Percentiles rank a stretch among this genome's conserved stretches.
phyloP scores from a whole-genome alignment of 2,797 vertebrate species.

The Myotis myotis region DNA sequence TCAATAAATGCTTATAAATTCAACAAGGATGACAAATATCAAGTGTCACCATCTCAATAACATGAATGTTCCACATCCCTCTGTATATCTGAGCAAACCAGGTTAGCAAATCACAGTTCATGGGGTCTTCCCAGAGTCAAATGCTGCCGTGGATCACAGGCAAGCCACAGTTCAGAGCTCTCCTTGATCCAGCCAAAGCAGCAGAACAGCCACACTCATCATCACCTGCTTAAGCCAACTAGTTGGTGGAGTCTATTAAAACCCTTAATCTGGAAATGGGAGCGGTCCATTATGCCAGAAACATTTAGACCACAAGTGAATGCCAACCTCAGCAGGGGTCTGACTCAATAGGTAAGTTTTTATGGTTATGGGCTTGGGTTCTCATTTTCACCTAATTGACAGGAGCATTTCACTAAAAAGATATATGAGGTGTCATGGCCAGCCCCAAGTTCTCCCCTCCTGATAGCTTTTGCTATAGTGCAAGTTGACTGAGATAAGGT shows the following conservation, averaged over 20 bases:
- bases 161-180: constrained; percentile 61
- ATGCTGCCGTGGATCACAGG: constrained; percentile 71
- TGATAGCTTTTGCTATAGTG: neutral
- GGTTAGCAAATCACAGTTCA: neutral
- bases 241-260: constrained; percentile 80
- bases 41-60: neutral
- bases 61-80: neutral
- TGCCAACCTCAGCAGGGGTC: constrained; percentile 77
- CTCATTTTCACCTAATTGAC: constrained; percentile 82
- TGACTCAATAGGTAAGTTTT: constrained; percentile 68
- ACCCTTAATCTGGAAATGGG: constrained; percentile 79
- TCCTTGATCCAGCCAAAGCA: constrained; percentile 81
- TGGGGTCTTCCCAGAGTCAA: constrained; percentile 59
- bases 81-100: neutral
- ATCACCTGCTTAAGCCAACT: constrained; percentile 83
- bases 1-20: constrained; percentile 1
- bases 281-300: constrained; percentile 78
- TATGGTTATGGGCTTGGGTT: constrained; percentile 76
- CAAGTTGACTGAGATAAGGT: neutral
- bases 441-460: neutral
- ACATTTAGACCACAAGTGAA: constrained; percentile 79
- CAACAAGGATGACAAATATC: neutral
- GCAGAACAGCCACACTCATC: constrained; percentile 79
- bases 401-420: constrained; percentile 78
- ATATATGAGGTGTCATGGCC: constrained; percentile 58